phyloP scores from a whole-genome alignment of 2,797 vertebrate species.

The Chanos chanos region DNA sequence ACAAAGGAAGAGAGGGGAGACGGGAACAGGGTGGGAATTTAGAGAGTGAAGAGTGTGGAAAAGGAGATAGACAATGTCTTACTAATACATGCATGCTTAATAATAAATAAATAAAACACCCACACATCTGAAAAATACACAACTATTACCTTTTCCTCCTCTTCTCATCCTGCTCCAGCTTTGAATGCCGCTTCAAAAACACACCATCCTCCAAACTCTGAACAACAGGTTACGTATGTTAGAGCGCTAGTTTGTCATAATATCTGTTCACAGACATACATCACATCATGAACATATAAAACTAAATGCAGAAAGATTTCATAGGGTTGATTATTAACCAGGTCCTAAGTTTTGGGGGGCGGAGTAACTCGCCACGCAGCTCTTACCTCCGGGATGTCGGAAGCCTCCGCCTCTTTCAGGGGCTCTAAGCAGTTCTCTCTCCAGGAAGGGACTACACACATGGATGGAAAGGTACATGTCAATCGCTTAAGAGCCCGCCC shows the following conservation, averaged over 20 bases:
- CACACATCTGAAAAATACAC: too few relatives aligned
- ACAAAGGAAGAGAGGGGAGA: too few relatives aligned
- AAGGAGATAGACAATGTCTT: too few relatives aligned
- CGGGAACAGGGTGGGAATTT: not conserved
- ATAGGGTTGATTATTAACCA: too few relatives aligned
- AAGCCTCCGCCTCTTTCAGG: conserved; percentile 71
- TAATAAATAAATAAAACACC: too few relatives aligned
- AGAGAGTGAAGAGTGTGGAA: not conserved
- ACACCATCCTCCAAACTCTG: conserved; percentile 81
- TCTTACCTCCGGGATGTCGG: conserved; percentile 77
- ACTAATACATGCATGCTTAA: too few relatives aligned
- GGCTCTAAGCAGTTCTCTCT: conserved; percentile 80
- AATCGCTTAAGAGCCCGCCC: not conserved
- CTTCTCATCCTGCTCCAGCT: conserved; percentile 86
- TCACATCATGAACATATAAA: not conserved
- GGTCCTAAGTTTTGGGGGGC: too few relatives aligned
- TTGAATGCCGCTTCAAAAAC: conserved; percentile 81
- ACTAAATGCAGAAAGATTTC: not conserved
- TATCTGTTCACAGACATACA: not conserved
- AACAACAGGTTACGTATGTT: too few relatives aligned
- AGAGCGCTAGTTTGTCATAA: too few relatives aligned
- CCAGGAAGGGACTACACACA: conserved; percentile 79
- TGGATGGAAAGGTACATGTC: not conserved
- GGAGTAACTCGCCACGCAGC: too few relatives aligned
- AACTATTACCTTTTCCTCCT: conserved; percentile 78